phyloP scores from a whole-genome alignment of 2,113 vertebrate genomes.

The Sinocyclocheilus rhinocerous region DNA sequence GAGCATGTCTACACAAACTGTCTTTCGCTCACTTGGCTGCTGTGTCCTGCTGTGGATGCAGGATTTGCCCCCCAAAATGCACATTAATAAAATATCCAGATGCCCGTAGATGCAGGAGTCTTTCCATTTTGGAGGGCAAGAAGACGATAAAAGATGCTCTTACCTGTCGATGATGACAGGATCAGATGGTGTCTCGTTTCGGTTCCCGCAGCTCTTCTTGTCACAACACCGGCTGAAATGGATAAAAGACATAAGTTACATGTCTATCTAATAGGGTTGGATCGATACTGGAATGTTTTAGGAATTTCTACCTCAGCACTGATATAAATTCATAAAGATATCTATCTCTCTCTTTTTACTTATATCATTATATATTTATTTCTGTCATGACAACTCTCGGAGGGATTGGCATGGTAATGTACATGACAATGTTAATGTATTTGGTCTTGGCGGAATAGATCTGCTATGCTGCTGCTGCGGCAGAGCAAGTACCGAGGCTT shows the following conservation, averaged over 20 bases:
- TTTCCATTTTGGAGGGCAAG: neutral
- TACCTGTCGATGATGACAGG: conserved; percentile 91
- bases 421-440: too few species aligned
- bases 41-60: neutral
- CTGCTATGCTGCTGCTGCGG: too few species aligned
- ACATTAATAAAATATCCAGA: conserved; percentile 11
- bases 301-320: neutral
- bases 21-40: neutral
- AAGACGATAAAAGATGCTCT: conserved; percentile 61
- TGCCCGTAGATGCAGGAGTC: neutral
- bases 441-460: too few species aligned
- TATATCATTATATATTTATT: too few species aligned
- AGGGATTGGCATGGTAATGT: too few species aligned
- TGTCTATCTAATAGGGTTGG: neutral
- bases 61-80: neutral
- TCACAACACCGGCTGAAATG: conserved; percentile 87
- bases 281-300: neutral
- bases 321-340: neutral
- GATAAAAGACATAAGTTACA: neutral
- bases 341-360: neutral
- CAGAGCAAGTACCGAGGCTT: too few species aligned
- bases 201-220: conserved; percentile 93
- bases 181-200: conserved; percentile 92
- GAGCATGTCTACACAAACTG: neutral
- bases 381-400: too few species aligned